Base-by-base conservation (phyloP, 2,113 vertebrate species). In the Cariama cristata region DNA sequence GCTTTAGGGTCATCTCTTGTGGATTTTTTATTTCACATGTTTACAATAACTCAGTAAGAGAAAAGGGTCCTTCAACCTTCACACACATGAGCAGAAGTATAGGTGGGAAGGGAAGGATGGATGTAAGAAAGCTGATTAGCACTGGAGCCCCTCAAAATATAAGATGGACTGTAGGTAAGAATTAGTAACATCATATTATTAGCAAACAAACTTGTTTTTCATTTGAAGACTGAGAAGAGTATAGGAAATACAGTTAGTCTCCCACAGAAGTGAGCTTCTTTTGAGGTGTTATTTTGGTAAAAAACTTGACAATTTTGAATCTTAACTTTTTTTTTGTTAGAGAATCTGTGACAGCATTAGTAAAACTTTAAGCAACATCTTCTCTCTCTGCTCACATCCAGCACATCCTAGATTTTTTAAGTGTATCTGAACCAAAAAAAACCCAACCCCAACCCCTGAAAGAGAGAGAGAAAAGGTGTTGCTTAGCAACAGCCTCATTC, bases 401-500 rank as follows among this genome's bases (percentile, higher is more conserved):
- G 63, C 60, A 52, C 68, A 69, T 52, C 85, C 68, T 86, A 79
- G 67, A 63, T 88, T 95, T 92, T 80, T 75, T 4, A 86, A 95
- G 68, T 84, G 72, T 91, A 96, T 91, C 73, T 91, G 88, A 93
- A 94, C 75, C 8, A 58, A 79, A 75, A 58, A 33, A 49, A 40
- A 10, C 28, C 47, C 22, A 30, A 38, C 38, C 44, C 42, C 45
- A 50, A 68, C 18, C 52, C 5, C 16, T 14, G 17, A 58, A 63
- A 79, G 52, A 91, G 45, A 88, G 86, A 83, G 84, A 40, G 75
- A 91, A 62, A 94, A 85, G 84, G 27, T 92, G 97, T 98, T 97
- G 97, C 97, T 97, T 97, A 97, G 97, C 97, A 98, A 97, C 97
- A 91, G 58, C 56, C 80, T 95, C 83, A 89, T 97, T 96, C 91